A percentile compares a stretch with the other conserved stretches of the same genome.
Conservation (phyloP, 2,113 vertebrate genomes). For the Bufo gargarizans region DNA sequence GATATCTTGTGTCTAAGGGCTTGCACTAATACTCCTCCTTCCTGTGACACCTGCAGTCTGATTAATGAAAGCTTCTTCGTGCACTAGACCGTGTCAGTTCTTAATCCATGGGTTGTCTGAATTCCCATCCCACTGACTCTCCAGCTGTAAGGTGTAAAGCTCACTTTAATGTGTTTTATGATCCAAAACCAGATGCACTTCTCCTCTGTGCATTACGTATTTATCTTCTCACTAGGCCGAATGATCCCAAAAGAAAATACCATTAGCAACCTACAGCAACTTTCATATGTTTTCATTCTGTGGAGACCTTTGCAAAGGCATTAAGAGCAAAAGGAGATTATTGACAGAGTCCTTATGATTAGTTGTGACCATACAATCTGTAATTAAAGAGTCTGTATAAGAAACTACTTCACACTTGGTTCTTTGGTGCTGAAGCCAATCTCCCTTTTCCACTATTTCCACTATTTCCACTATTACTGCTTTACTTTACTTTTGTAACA, state of each 20-base stretch:
- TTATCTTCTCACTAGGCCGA: constrained; percentile 61
- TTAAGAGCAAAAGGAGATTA: not conserved
- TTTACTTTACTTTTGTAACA: too few species aligned
- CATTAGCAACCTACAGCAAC: constrained; percentile 21
- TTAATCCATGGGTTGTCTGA: constrained; percentile 57
- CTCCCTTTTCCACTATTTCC: too few species aligned
- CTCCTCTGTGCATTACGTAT: constrained; percentile 40
- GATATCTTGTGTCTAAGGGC: constrained; percentile 59
- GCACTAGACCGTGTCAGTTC: constrained; percentile 55
- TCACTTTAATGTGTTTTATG: constrained; percentile 62
- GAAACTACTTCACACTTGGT: not conserved
- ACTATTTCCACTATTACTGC: too few species aligned
- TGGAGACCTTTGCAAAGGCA: not conserved
- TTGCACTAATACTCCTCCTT: constrained; percentile 46
- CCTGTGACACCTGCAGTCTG: not conserved
- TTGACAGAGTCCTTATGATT: not conserved
- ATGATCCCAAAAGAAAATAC: constrained; percentile 35
- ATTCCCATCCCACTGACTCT: constrained; percentile 51
- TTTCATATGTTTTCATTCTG: constrained; percentile 22
- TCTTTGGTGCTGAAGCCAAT: too few species aligned
- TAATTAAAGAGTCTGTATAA: not conserved
- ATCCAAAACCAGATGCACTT: constrained; percentile 58
- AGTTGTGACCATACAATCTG: not conserved
- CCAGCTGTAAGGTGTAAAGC: constrained; percentile 57
- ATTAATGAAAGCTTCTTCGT: constrained; percentile 44